phyloP scores from a whole-genome alignment of 2,888 invertebrate genomes.

The Neoaliturus tenellus region DNA sequence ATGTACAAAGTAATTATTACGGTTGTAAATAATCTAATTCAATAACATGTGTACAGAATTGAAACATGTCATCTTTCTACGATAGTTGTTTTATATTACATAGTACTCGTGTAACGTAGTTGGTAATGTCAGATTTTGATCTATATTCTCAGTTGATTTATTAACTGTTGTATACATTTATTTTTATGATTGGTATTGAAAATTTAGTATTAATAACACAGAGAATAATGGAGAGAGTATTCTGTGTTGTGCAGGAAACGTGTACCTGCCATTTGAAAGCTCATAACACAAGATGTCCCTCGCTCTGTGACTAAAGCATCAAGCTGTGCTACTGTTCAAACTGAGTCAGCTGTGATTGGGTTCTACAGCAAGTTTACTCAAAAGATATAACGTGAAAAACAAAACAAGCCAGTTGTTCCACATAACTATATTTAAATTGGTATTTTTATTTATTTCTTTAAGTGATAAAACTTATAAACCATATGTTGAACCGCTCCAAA shows the following conservation, averaged over 20 bases:
- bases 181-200: not conserved
- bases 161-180: not conserved
- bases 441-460: no score
- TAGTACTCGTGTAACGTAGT: constrained; percentile 5
- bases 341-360: no score
- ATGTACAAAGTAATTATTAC: constrained; percentile 29
- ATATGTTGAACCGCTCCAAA: no score
- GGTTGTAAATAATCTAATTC: not conserved
- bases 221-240: not conserved
- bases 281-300: not conserved
- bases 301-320: not conserved
- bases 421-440: no score
- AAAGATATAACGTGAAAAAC: no score
- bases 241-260: not conserved
- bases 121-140: constrained; percentile 26
- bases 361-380: no score
- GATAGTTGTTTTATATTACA: constrained; percentile 22
- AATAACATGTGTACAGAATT: constrained; percentile 6
- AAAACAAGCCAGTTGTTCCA: no score
- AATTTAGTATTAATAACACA: not conserved
- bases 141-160: not conserved
- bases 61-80: constrained; percentile 8
- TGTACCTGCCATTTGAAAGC: no score
- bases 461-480: no score
- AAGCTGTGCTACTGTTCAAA: not conserved